Evolutionary conservation across 2,797 vertebrate genomes (phyloP).

Genomic region (Loriculus beryllinus): DNA sequence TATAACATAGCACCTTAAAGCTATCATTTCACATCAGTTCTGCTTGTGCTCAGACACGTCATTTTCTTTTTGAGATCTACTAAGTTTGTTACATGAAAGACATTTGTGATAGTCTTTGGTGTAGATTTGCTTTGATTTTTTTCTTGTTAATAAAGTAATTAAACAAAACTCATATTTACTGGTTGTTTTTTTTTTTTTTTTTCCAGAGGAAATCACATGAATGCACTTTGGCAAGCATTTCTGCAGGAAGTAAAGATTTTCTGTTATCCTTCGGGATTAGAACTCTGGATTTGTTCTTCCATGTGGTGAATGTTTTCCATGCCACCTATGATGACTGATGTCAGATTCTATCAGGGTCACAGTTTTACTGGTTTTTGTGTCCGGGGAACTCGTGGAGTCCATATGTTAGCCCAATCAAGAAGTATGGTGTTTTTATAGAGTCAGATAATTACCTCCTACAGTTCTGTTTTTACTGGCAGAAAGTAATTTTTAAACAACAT

Average conservation of each 20-base stretch:
- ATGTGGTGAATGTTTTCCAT: conserved; percentile 34
- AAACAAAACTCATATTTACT: neutral
- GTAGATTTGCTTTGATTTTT: neutral
- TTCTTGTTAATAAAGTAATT: neutral
- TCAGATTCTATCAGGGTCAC: conserved; percentile 27
- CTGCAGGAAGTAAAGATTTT: conserved; percentile 12
- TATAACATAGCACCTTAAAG: neutral
- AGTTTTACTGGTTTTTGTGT: conserved; percentile 12
- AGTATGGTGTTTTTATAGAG: conserved; percentile 22
- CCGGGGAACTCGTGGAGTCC: neutral
- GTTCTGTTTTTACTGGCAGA: conserved; percentile 44
- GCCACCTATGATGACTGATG: conserved; percentile 42
- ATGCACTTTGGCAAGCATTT: neutral
- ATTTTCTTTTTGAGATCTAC: neutral
- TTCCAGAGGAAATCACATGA: neutral
- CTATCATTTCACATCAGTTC: neutral
- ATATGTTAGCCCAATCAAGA: conserved; percentile 51
- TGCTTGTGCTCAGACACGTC: neutral
- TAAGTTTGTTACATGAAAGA: neutral
- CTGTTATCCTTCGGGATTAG: neutral
- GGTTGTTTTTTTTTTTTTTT: neutral
- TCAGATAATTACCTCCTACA: conserved; percentile 42
- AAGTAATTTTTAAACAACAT: conserved; percentile 31
- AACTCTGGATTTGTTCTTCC: conserved; percentile 33
- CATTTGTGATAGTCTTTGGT: neutral